Evolutionary conservation across 2,888 invertebrate genomes (phyloP).

Genomic region (Parnassius glacialis): DNA sequence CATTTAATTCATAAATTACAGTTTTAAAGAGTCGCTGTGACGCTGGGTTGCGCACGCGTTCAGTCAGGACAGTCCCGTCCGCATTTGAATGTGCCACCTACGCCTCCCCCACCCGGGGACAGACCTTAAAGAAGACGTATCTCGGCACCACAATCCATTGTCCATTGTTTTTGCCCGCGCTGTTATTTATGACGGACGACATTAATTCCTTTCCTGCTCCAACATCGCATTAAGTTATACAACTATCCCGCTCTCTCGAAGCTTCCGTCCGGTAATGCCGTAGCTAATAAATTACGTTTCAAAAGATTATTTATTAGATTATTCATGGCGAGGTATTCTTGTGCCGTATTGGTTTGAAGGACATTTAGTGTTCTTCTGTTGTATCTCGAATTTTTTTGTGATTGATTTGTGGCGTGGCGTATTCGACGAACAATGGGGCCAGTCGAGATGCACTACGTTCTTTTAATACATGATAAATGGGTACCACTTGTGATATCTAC

Average conservation of each 20-base stretch:
- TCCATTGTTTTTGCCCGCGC: slow-evolving; percentile 78
- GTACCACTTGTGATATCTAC: slow-evolving; percentile 28
- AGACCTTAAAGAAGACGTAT: slow-evolving; percentile 77
- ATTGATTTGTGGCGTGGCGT: slow-evolving; percentile 65
- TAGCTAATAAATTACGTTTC: slow-evolving; percentile 74
- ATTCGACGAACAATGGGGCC: slow-evolving; percentile 39
- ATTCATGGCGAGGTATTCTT: slow-evolving; percentile 67
- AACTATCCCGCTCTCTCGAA: slow-evolving; percentile 49
- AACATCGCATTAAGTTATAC: slow-evolving; percentile 33
- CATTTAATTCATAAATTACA: slow-evolving; percentile 14
- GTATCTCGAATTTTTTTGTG: slow-evolving; percentile 47
- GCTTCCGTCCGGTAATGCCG: slow-evolving; percentile 74
- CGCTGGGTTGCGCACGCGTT: slow-evolving; percentile 49
- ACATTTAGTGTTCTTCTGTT: slow-evolving; percentile 54
- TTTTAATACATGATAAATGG: slow-evolving; percentile 39
- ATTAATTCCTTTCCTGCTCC: slow-evolving; percentile 52
- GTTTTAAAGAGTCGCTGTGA: slow-evolving; percentile 17
- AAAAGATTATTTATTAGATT: slow-evolving; percentile 80
- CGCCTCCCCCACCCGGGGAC: slow-evolving; percentile 36
- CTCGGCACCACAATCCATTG: slow-evolving; percentile 76
- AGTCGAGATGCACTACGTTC: slow-evolving; percentile 27
- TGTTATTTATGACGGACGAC: slow-evolving; percentile 78
- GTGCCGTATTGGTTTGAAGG: slow-evolving; percentile 75
- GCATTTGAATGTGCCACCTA: slow-evolving; percentile 32
- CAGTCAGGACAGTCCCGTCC: slow-evolving; percentile 35